Evolutionary conservation across 2,888 invertebrate species (phyloP), one percentile per base, ranked within the genome.

Genomic region (Pyrrhia umbra): DNA sequence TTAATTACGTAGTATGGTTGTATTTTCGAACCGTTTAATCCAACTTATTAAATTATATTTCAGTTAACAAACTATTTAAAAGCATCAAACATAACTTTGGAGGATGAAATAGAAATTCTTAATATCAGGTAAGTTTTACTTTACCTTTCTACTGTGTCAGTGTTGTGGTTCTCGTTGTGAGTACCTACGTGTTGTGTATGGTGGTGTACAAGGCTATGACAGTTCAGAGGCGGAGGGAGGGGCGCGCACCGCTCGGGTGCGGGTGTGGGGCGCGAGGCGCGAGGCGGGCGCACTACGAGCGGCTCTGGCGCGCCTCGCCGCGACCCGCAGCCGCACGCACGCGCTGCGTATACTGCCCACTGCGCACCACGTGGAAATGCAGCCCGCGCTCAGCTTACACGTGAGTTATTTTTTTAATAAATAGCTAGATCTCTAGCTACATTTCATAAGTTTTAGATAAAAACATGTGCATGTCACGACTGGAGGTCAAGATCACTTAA

Each of bases 311-410:
- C 85, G 91, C 1, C 88, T 94, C 1, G 69, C 30, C 0, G 88
- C 90, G 0, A 83, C 82, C 50, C 85, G 89, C 10, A 74, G 87
- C 1, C 87, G 86, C 27, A 83, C 87, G 0, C 90, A 88, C 70
- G 82, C 85, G 0, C 77, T 90, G 66, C 87, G 88, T 1, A 81
- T 92, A 3, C 77, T 91, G 13, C 96, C 97, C 0, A 96, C 97
- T 63, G 96, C 96, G 79, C 95, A 97, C 79, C 95, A 96, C 59
- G 96, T 97, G 72, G 96, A 96, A 65, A 97, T 96, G 91, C 97
- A 97, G 78, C 97, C 97, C 1, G 96, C 97, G 0, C 91, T 97
- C 0, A 95, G 96, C 78, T 91, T 97, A 70, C 96, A 97, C 94
- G 97, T 97, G 84, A 94, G 91, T 87, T 4, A 9, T n/a, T n/a